phyloP scores from a whole-genome alignment of 2,888 invertebrate species.

The Torymus texanus region DNA sequence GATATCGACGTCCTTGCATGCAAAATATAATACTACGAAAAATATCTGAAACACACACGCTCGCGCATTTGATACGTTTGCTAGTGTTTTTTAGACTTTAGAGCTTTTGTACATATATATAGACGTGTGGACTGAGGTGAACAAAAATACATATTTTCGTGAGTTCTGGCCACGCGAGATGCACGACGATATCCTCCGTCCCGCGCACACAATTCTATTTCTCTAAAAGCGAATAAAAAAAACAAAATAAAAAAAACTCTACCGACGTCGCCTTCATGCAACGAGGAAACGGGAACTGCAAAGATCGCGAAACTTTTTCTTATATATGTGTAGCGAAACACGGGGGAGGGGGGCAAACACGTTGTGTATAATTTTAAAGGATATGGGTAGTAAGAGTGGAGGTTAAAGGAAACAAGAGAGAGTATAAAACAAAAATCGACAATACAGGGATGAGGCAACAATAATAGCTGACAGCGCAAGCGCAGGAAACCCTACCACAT shows the following conservation, averaged over 20 bases:
- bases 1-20: constrained; percentile 23
- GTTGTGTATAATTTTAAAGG: constrained; percentile 54
- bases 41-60: constrained; percentile 18
- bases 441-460: constrained; percentile 76
- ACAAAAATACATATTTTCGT: constrained; percentile 33
- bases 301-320: constrained; percentile 55
- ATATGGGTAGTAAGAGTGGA: constrained; percentile 2
- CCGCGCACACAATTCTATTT: constrained; percentile 63
- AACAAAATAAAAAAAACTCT: constrained; percentile 61
- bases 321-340: constrained; percentile 37
- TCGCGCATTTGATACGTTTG: constrained; percentile 47
- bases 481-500: constrained; percentile 68
- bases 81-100: constrained; percentile 40
- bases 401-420: constrained; percentile 57
- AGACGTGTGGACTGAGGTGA: not conserved
- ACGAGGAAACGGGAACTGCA: constrained; percentile 64
- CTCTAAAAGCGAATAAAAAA: constrained; percentile 61
- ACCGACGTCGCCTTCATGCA: constrained; percentile 74
- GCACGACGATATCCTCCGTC: constrained; percentile 58
- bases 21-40: constrained; percentile 17
- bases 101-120: constrained; percentile 35
- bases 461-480: constrained; percentile 71
- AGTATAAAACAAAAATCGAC: constrained; percentile 69
- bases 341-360: not conserved
- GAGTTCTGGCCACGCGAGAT: constrained; percentile 8